These are phyloP conservation scores for Palloptera scutellata DNA, from an alignment of 2,888 invertebrate genomes.

Conservation along the genomic window DNA sequence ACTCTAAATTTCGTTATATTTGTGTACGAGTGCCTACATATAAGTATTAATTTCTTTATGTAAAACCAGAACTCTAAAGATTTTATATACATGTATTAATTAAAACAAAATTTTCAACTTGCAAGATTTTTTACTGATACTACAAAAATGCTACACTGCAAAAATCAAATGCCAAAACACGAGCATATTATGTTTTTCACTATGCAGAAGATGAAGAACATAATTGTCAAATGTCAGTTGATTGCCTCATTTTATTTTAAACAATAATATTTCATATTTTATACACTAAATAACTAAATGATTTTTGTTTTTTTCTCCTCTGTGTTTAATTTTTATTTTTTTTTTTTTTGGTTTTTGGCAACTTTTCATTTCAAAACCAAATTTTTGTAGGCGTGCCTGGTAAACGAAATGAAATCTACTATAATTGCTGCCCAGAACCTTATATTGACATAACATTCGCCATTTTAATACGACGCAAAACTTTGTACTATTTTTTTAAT, in stretches of 20 bases:
- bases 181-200: too few relatives aligned
- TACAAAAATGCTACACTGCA: neutral
- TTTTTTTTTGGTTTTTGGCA: conserved; percentile 7
- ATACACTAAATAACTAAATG: too few relatives aligned
- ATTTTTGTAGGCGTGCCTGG: conserved; percentile 82
- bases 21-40: too few relatives aligned
- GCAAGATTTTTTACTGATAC: neutral
- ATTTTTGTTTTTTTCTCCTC: too few relatives aligned
- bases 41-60: too few relatives aligned
- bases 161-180: too few relatives aligned
- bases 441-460: conserved; percentile 98
- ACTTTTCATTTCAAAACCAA: neutral
- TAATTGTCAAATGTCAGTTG: too few relatives aligned
- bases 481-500: conserved; percentile 99
- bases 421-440: conserved; percentile 98
- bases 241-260: too few relatives aligned
- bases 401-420: conserved; percentile 91
- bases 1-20: too few relatives aligned
- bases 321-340: conserved; percentile 9
- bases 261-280: too few relatives aligned
- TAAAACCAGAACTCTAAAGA: conserved; percentile 11
- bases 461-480: conserved; percentile 94
- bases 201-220: too few relatives aligned
- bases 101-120: neutral
- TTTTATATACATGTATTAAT: too few relatives aligned